Percentiles rank a stretch among this genome's conserved stretches.
Conservation (phyloP, 2,888 invertebrate species). For the Cheilosia grossa region DNA sequence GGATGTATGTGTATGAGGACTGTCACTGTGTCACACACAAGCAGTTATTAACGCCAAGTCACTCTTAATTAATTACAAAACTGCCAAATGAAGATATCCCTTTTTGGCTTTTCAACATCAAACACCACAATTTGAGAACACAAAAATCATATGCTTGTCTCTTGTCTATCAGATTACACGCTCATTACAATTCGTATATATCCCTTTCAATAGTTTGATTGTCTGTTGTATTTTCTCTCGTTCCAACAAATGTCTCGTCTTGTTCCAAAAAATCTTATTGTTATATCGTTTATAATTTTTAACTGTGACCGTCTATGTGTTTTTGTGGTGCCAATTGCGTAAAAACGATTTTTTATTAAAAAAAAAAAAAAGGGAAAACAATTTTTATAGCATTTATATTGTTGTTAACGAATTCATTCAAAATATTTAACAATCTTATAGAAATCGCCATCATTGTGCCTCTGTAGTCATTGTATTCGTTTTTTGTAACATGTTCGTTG, state of each 20-base stretch:
- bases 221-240: conserved; percentile 52
- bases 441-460: conserved; percentile 51
- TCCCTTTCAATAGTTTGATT: conserved; percentile 32
- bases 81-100: not conserved
- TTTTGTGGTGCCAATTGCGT: conserved; percentile 61
- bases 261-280: conserved; percentile 11
- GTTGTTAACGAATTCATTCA: not conserved
- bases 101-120: not conserved
- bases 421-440: not conserved
- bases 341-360: not conserved
- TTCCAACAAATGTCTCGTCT: conserved; percentile 12
- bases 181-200: not conserved
- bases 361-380: conserved; percentile 8
- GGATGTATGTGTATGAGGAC: too few species aligned
- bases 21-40: too few species aligned
- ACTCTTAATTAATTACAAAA: conserved; percentile 10
- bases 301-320: conserved; percentile 59
- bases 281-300: conserved; percentile 38
- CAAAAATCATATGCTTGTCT: conserved; percentile 51
- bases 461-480: conserved; percentile 37
- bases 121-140: not conserved
- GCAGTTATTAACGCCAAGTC: conserved; percentile 1
- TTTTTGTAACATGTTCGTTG: conserved; percentile 54
- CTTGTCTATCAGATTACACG: conserved; percentile 9
- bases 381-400: conserved; percentile 17